These are phyloP conservation scores for Meloidogyne floridensis DNA, from an alignment of 1,140 invertebrate species.

Conservation along the genomic window DNA sequence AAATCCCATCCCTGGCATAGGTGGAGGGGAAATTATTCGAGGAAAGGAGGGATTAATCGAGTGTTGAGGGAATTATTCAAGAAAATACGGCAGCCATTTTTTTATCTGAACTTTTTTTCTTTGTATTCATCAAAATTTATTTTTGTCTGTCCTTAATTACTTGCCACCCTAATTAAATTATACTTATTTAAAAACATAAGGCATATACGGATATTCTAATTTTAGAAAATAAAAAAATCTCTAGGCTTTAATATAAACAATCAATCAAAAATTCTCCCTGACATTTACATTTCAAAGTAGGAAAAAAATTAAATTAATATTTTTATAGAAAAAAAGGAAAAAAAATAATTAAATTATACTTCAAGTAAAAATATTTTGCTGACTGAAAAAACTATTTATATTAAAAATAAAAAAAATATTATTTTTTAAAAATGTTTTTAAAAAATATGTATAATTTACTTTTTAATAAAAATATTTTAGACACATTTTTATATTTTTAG, in stretches of 20 bases:
- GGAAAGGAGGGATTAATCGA: too few relatives aligned
- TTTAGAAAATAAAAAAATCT: neutral
- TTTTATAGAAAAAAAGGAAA: neutral
- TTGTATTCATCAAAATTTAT: too few relatives aligned
- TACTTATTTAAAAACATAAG: neutral
- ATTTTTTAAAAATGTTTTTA: too few relatives aligned
- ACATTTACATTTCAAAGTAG: neutral
- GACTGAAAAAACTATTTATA: too few relatives aligned
- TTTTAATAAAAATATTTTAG: neutral
- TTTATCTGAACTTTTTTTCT: too few relatives aligned
- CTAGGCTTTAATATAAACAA: neutral
- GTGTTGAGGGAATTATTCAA: too few relatives aligned
- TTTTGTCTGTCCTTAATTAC: too few relatives aligned
- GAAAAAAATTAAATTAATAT: conserved; percentile 8
- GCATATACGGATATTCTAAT: neutral
- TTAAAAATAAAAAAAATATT: too few relatives aligned
- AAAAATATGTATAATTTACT: too few relatives aligned
- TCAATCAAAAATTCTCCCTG: neutral
- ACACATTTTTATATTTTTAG: neutral
- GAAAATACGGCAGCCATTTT: too few relatives aligned
- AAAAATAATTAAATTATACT: conserved; percentile 6
- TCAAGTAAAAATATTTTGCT: neutral
- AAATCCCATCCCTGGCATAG: too few relatives aligned
- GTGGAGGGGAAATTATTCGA: too few relatives aligned
- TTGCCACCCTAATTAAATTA: neutral